These are phyloP conservation scores for Acronicta alni DNA, from an alignment of 2,888 invertebrate species.

Conservation along the genomic window DNA sequence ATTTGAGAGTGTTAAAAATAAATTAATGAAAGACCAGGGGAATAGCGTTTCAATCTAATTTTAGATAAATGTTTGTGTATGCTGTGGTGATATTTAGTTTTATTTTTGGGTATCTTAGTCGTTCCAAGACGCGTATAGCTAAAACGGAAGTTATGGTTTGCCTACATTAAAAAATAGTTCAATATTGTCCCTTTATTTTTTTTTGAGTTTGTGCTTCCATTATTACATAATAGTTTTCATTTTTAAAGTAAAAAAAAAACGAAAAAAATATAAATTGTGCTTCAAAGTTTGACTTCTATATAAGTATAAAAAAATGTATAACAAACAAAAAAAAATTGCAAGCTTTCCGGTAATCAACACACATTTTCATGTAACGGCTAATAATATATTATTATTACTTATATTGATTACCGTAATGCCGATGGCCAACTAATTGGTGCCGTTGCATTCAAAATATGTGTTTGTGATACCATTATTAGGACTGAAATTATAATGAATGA, in stretches of 20 bases:
- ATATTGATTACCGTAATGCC: not conserved
- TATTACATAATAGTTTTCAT: constrained; percentile 17
- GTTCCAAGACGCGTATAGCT: constrained; percentile 34
- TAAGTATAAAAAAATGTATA: constrained; percentile 10
- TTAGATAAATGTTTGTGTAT: constrained; percentile 48
- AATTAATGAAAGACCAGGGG: constrained; percentile 46
- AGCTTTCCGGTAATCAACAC: constrained; percentile 41
- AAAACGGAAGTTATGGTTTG: constrained; percentile 25
- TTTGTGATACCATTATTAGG: constrained; percentile 51
- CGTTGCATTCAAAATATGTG: constrained; percentile 42
- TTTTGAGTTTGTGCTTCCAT: constrained; percentile 48
- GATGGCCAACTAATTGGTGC: constrained; percentile 7
- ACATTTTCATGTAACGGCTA: constrained; percentile 36
- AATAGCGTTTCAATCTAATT: constrained; percentile 48
- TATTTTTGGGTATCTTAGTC: constrained; percentile 43
- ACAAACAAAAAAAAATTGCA: constrained; percentile 35
- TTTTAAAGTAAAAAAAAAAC: constrained; percentile 15
- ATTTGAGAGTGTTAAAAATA: constrained; percentile 46
- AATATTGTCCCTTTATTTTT: constrained; percentile 19
- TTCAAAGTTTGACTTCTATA: constrained; percentile 7
- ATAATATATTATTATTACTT: too few relatives aligned
- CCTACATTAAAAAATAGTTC: constrained; percentile 25
- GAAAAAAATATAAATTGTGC: not conserved
- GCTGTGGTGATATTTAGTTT: constrained; percentile 51
- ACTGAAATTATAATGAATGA: constrained; percentile 58